Conservation (phyloP, 2,888 invertebrate genomes). For the Minunthozetes semirufus region DNA sequence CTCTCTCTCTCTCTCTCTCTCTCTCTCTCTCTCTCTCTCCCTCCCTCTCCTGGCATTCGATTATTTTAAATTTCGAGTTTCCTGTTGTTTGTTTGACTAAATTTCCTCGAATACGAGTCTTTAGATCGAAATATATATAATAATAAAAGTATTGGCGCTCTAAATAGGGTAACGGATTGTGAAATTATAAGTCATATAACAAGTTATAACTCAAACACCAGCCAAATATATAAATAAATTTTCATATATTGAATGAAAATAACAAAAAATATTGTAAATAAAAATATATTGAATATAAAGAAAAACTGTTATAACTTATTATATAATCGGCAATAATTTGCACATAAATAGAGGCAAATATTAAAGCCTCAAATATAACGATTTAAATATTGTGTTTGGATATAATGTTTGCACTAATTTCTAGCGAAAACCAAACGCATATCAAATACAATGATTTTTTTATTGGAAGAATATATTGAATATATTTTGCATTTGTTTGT, state of each 20-base stretch:
- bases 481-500: background rate
- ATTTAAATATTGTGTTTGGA: too few species aligned
- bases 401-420: too few species aligned
- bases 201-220: too few species aligned
- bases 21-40: too few species aligned
- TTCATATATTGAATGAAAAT: background rate
- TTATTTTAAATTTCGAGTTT: background rate
- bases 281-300: background rate
- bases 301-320: too few species aligned
- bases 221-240: background rate
- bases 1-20: too few species aligned
- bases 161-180: conserved; percentile 9
- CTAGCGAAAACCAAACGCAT: too few species aligned
- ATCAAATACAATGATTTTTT: too few species aligned
- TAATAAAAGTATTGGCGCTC: background rate
- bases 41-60: background rate
- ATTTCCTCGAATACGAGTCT: conserved; percentile 3
- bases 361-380: too few species aligned
- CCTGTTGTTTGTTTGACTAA: conserved; percentile 16
- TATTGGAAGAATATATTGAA: background rate
- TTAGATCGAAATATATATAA: background rate
- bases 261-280: background rate
- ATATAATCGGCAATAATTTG: too few species aligned
- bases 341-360: background rate
- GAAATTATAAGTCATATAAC: too few species aligned